phyloP scores from a whole-genome alignment of 1,140 invertebrate species.

The Micrasema minimum region DNA sequence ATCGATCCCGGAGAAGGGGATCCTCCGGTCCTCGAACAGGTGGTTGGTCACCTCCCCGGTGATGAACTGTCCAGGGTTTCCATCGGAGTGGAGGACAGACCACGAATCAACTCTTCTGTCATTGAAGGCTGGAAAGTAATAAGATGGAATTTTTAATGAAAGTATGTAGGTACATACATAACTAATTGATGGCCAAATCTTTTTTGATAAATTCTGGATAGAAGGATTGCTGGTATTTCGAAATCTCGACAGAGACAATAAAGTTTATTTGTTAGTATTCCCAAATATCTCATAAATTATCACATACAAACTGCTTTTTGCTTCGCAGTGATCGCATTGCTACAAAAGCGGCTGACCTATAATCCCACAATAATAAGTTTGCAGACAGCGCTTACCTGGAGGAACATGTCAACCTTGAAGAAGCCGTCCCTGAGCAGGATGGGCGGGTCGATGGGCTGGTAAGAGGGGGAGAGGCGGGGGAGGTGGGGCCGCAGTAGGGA shows the following conservation, averaged over 20 bases:
- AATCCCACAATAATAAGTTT: too few relatives aligned
- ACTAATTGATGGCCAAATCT: too few relatives aligned
- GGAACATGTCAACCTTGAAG: constrained; percentile 92
- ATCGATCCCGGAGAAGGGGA: constrained; percentile 88
- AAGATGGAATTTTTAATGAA: too few relatives aligned
- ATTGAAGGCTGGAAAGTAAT: constrained; percentile 70
- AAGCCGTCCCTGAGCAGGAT: constrained; percentile 91
- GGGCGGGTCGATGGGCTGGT: constrained; percentile 82
- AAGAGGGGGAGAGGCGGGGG: constrained; percentile 82
- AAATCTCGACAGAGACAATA: too few relatives aligned
- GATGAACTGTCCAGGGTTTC: constrained; percentile 95
- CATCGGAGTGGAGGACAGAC: constrained; percentile 89
- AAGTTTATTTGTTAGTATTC: not conserved
- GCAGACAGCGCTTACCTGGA: constrained; percentile 72
- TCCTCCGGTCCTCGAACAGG: constrained; percentile 87
- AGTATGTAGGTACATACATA: too few relatives aligned
- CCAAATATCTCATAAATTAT: not conserved
- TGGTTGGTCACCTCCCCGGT: constrained; percentile 95
- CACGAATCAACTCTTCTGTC: constrained; percentile 88
- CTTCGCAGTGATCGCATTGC: too few relatives aligned
- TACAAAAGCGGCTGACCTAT: too few relatives aligned
- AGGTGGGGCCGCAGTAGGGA: constrained; percentile 91
- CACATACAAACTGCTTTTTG: too few relatives aligned
- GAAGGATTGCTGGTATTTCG: too few relatives aligned
- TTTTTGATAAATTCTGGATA: too few relatives aligned